Percentiles rank a stretch among this genome's conserved stretches.
phyloP scores from a whole-genome alignment of 2,797 vertebrate genomes.

The Scolopax rusticola region DNA sequence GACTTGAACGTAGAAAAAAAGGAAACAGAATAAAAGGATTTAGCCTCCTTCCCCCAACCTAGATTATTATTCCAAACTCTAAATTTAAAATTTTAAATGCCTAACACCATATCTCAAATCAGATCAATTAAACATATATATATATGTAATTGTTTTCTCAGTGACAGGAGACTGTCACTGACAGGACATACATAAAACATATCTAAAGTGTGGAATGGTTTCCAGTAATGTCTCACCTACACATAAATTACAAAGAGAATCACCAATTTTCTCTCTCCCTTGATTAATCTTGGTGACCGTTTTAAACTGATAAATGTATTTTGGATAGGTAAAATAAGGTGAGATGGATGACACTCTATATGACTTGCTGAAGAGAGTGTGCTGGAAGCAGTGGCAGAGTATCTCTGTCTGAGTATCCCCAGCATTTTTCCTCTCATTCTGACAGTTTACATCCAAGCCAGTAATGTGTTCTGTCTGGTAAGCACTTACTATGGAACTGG shows the following conservation, averaged over 20 bases:
- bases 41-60: accelerated
- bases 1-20: not conserved
- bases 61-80: not conserved
- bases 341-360: not conserved
- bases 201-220: accelerated
- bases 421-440: not conserved
- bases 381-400: not conserved
- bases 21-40: accelerated
- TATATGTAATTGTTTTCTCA: too few species aligned
- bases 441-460: accelerated
- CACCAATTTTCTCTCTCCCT: not conserved
- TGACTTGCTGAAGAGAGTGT: accelerated
- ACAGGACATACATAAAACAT: accelerated
- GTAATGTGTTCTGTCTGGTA: not conserved
- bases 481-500: not conserved
- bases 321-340: not conserved
- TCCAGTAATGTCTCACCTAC: not conserved
- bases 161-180: too few species aligned
- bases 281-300: not conserved
- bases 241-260: not conserved
- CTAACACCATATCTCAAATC: not conserved
- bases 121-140: not conserved
- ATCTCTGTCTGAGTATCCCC: not conserved
- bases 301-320: not conserved
- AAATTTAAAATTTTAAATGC: not conserved